Percentiles rank a stretch among this genome's conserved stretches.
Conservation (phyloP, 30 jellyfish, hydroid and myxozoan genomes). For the Mastigias papua region DNA sequence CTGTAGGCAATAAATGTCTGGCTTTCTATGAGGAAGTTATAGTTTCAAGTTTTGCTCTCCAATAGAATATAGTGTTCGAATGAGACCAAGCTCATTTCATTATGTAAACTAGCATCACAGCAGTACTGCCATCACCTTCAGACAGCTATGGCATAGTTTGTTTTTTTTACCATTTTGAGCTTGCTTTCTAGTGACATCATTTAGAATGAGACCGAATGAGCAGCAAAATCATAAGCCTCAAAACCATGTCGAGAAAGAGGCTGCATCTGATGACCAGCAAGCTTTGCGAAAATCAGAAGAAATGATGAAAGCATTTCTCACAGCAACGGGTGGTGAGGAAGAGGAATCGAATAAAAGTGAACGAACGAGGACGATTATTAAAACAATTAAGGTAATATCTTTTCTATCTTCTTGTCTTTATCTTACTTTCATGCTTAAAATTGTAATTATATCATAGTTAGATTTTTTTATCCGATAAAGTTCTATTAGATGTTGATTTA, state of each 20-base stretch:
- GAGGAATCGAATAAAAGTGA: slow-evolving; percentile 82
- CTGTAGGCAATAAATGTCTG: too few relatives aligned
- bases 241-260: slow-evolving; percentile 44
- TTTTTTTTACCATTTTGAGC: too few relatives aligned
- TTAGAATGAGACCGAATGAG: background rate
- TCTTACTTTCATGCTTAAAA: background rate
- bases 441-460: background rate
- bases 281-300: slow-evolving; percentile 85
- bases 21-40: too few relatives aligned
- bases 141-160: too few relatives aligned
- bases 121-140: too few relatives aligned
- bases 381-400: slow-evolving; percentile 82
- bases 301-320: slow-evolving; percentile 86
- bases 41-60: too few relatives aligned
- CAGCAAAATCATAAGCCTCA: background rate
- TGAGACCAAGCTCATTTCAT: too few relatives aligned
- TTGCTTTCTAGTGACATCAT: slow-evolving; percentile 19
- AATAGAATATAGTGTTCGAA: too few relatives aligned
- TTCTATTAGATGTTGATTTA: too few relatives aligned
- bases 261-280: slow-evolving; percentile 78
- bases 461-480: background rate
- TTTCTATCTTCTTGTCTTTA: too few relatives aligned
- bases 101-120: too few relatives aligned
- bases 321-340: slow-evolving; percentile 95
- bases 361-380: slow-evolving; percentile 87